Base-by-base conservation (phyloP, 2,113 vertebrate genomes). In the Cairina moschata region DNA sequence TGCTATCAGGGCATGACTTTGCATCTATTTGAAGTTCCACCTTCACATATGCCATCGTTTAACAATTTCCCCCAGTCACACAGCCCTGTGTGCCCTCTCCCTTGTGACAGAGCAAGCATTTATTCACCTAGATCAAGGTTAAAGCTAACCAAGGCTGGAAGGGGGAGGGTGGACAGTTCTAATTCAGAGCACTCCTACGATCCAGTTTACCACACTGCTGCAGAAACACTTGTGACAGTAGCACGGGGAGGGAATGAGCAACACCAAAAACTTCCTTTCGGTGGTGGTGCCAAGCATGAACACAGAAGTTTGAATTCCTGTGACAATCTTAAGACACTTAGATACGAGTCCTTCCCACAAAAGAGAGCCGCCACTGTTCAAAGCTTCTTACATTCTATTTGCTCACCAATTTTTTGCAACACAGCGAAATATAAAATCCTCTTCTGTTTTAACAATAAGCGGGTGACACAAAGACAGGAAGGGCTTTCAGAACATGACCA, bases 381-480 rank as follows among this genome's bases (percentile, higher is more conserved):
- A 22, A 7, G 12, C 4, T 85, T 5, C 36, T 67, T 56, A 50
- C 31, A 15, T 60, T 84, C 66, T 83, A 56, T 32, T 76, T 71
- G 54, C 34, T 87, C 34, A 18, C 2, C 40, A 29, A 4, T 63
- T 46, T 66, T 77, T 58, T 71, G 34, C 46, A 63, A 13, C 32
- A 68, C 11, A 16, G 40, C 58, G 69, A 88, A 90, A 94, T 29
- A 83, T 34, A 91, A 54, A 72, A 48, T 90, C 62, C 46, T 86
- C 52, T 60, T 78, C 92, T 91, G 73, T 76, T 96, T 86, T 58
- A 94, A 95, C 74, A 92, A 93, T 93, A 84, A 92, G 5, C 29
- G 36, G 17, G 63, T 71, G 76, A 91, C 82, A 96, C 95, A 97
- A 97, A 96, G 88, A 50, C 95, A 94, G 96, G 95, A 96, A 97